A percentile compares a stretch with the other conserved stretches of the same genome.
These are phyloP conservation scores for Drosophila dunni DNA, from an alignment of 1,140 invertebrate genomes.

Conservation along the genomic window DNA sequence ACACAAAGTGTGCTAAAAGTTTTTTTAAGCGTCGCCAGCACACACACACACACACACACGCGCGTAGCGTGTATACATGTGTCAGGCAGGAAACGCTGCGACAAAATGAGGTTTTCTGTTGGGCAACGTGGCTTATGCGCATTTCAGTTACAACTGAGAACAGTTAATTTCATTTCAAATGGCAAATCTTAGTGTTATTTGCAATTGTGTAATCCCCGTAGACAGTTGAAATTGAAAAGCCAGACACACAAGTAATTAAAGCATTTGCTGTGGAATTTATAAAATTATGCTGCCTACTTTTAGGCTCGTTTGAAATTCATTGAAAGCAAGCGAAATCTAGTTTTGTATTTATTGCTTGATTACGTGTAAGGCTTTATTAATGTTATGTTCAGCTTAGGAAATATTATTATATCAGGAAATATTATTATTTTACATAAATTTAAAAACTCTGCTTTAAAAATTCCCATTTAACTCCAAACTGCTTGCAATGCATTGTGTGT, in stretches of 20 bases:
- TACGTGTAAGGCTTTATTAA: not conserved
- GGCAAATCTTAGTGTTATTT: not conserved
- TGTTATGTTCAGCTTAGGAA: too few species aligned
- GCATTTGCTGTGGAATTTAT: not conserved
- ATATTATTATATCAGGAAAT: too few species aligned
- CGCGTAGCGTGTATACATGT: not conserved
- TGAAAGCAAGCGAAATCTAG: not conserved
- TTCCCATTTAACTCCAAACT: too few species aligned
- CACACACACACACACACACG: constrained; percentile 17
- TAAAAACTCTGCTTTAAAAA: too few species aligned
- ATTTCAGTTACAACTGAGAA: constrained; percentile 25
- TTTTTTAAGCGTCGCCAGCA: constrained; percentile 8
- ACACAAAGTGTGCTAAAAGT: constrained; percentile 60
- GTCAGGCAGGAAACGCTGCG: not conserved
- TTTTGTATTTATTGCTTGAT: not conserved
- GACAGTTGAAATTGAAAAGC: constrained; percentile 13
- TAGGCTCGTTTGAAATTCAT: constrained; percentile 10
- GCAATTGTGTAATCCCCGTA: constrained; percentile 7
- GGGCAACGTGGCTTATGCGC: constrained; percentile 41
- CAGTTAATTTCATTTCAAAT: constrained; percentile 14
- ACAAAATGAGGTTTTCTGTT: constrained; percentile 13
- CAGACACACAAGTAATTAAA: constrained; percentile 3
- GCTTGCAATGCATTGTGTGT: too few species aligned
- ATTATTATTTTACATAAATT: too few species aligned
- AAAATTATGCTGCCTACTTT: not conserved